Base-by-base conservation (phyloP, 2,888 invertebrate genomes). In the Pteria penguin region DNA sequence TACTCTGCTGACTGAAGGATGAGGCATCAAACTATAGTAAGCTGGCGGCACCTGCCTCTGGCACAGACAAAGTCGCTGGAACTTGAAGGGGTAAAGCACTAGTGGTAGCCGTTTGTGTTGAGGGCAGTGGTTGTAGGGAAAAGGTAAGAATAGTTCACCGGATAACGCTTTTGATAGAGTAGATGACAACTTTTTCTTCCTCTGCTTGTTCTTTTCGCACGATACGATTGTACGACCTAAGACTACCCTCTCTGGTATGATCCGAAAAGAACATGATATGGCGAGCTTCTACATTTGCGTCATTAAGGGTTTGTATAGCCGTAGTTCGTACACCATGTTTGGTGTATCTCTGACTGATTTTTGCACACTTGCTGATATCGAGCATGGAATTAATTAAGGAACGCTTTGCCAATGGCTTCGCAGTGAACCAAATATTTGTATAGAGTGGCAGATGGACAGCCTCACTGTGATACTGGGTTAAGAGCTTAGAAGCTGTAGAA, bases 171-270 rank as follows among this genome's bases (percentile, higher is more conserved):
- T 45, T 45, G 45, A 45, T 18, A 45, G 18, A 45, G 45, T 45
- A 45, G 45, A 45, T 45, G 45, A 45, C 45, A 45, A 18, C 45
- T 14, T 45, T 45, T 45, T 45, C 45, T 45, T 45, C 45, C 18
- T 8, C 45, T 45, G 11, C 18, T 18, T 45, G 45, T 18, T 45
- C 18, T n/a, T n/a, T n/a, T n/a, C n/a, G n/a, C n/a, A n/a, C n/a
- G n/a, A n/a, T 60, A 4, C 26, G 60, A 60, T 60, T 60, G 27
- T 60, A 60, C 26, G 60, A 60, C 27, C 60, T 60, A 22, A 60
- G 27, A 2, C 24, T 26, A 26, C 60, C 27, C 26, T 60, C 60
- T 4, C 4, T 26, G 24, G 22, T 60, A 2, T 60, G 60, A 1
- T 18, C 24, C 1, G 26, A 26, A 24, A 60, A 26, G 2, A 2